These are phyloP conservation scores for Gonatopus flavifemur DNA, from an alignment of 1,140 invertebrate genomes.

Conservation along the genomic window DNA sequence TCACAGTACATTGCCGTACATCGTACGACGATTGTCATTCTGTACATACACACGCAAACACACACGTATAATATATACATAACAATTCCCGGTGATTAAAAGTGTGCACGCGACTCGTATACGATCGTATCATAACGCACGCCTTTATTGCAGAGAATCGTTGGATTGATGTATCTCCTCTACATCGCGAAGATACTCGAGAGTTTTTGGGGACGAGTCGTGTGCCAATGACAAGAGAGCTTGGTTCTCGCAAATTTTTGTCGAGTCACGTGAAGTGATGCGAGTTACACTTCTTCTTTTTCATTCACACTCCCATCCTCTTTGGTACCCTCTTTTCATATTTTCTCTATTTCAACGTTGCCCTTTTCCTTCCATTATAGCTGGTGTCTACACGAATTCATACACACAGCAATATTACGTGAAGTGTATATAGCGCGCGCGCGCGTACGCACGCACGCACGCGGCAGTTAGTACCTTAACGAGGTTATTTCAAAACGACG, in stretches of 20 bases:
- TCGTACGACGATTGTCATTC: too few relatives aligned
- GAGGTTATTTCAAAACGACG: constrained; percentile 43
- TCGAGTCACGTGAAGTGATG: constrained; percentile 30
- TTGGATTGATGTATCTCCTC: too few relatives aligned
- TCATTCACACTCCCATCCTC: not conserved
- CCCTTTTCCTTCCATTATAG: not conserved
- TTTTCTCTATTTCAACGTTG: constrained; percentile 8
- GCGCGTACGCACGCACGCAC: constrained; percentile 6
- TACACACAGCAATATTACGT: constrained; percentile 8
- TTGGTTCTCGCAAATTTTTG: constrained; percentile 25
- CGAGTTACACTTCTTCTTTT: constrained; percentile 3
- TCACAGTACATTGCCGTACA: too few relatives aligned
- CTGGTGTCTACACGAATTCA: not conserved
- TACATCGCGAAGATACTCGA: too few relatives aligned
- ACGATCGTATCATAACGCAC: too few relatives aligned
- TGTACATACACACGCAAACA: too few relatives aligned
- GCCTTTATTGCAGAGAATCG: too few relatives aligned
- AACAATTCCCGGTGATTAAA: too few relatives aligned
- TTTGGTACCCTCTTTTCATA: not conserved
- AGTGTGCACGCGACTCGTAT: too few relatives aligned
- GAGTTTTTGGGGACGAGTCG: too few relatives aligned
- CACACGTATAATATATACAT: too few relatives aligned
- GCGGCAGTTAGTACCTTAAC: constrained; percentile 42
- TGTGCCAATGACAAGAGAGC: too few relatives aligned
- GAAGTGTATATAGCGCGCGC: not conserved